These are phyloP conservation scores for Dendrocincla tyrannina DNA, from an alignment of 2,797 vertebrate genomes.

Conservation along the genomic window DNA sequence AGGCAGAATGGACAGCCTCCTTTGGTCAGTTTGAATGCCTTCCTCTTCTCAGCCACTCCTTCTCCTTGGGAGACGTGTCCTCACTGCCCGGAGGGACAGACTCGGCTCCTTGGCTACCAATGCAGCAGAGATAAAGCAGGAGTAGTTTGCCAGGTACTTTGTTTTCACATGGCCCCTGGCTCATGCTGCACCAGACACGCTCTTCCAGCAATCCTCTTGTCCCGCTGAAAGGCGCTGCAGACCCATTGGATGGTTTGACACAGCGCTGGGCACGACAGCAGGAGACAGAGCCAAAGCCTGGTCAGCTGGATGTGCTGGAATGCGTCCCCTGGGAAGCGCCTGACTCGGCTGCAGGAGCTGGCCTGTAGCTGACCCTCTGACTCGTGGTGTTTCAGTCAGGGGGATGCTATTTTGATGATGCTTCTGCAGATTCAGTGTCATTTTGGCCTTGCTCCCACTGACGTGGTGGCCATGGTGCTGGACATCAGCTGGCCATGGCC, in stretches of 20 bases:
- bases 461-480: background rate
- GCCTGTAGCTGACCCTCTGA: background rate
- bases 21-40: rapidly evolving
- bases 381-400: background rate
- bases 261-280: rapidly evolving
- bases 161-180: background rate
- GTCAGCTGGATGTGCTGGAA: background rate
- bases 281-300: background rate
- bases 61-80: background rate
- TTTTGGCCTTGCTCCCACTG: background rate
- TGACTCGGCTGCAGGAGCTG: background rate
- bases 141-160: background rate
- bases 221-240: rapidly evolving
- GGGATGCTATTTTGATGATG: background rate
- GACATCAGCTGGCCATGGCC: background rate
- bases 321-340: background rate
- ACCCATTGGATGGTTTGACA: background rate
- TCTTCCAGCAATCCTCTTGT: background rate
- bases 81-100: rapidly evolving
- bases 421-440: background rate
- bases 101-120: background rate
- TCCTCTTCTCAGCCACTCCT: background rate
- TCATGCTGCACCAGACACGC: rapidly evolving
- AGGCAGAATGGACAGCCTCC: background rate
- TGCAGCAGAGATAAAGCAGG: background rate